Evolutionary conservation across 2,113 vertebrate genomes (phyloP).

Genomic region (Macquaria australasica): DNA sequence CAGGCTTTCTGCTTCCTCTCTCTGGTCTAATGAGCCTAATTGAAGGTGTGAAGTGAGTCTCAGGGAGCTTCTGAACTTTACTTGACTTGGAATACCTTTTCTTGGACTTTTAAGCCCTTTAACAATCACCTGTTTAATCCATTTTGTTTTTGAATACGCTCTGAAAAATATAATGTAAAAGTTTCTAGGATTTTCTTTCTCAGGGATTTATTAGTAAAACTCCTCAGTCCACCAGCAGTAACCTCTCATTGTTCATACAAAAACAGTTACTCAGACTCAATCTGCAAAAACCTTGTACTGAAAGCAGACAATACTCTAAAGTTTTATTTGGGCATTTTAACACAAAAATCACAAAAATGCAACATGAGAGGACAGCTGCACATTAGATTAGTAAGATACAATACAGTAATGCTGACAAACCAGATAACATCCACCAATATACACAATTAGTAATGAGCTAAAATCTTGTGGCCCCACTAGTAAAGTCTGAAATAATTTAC

Average conservation of each 20-base stretch:
- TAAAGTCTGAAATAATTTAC: too few relatives aligned
- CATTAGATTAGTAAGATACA: too few relatives aligned
- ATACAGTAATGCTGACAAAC: not conserved
- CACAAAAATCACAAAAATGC: too few relatives aligned
- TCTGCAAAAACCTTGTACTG: not conserved
- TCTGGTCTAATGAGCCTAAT: slow-evolving; percentile 20
- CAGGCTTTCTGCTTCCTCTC: slow-evolving; percentile 1
- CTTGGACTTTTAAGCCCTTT: not conserved
- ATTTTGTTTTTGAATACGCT: not conserved
- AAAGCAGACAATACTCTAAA: not conserved
- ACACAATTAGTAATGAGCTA: too few relatives aligned
- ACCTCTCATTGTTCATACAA: not conserved
- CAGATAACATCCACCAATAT: too few relatives aligned
- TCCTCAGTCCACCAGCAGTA: not conserved
- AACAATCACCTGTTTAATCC: not conserved
- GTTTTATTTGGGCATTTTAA: not conserved
- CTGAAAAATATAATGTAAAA: not conserved
- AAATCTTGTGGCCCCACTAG: too few relatives aligned
- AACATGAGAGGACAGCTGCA: not conserved
- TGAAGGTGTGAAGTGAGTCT: slow-evolving; percentile 17
- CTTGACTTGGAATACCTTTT: not conserved
- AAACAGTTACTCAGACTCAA: not conserved
- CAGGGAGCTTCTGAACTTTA: slow-evolving; percentile 23
- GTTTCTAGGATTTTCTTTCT: not conserved
- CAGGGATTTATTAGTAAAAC: slow-evolving; percentile 9